Percentiles rank a stretch among this genome's conserved stretches.
Conservation (phyloP, 2,113 vertebrate genomes). For the Python bivittatus region DNA sequence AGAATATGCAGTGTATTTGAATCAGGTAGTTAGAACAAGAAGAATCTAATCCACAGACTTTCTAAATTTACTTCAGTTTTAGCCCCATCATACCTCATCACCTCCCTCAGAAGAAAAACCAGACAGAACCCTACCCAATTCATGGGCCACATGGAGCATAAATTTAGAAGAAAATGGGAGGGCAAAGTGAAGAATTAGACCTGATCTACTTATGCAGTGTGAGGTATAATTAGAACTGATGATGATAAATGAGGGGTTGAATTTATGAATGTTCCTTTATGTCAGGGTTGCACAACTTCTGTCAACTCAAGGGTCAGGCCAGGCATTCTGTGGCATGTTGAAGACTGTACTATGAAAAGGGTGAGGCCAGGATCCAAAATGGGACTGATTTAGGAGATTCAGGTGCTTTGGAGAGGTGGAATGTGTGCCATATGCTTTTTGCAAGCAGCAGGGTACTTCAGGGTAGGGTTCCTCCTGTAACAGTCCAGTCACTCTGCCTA, state of each 20-base stretch:
- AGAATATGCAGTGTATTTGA: background rate
- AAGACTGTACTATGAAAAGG: background rate
- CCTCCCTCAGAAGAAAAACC: background rate
- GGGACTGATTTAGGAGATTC: background rate
- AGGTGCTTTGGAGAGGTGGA: background rate
- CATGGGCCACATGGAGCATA: background rate
- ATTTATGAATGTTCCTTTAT: background rate
- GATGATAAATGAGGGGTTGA: background rate
- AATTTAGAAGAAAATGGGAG: background rate
- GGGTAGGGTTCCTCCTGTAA: background rate
- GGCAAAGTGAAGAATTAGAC: background rate
- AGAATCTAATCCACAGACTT: background rate
- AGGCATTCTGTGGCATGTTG: background rate
- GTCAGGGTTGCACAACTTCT: background rate
- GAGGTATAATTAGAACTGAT: background rate
- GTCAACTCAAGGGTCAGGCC: background rate
- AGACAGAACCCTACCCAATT: background rate
- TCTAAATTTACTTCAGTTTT: background rate
- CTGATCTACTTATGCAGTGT: background rate
- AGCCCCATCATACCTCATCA: background rate
- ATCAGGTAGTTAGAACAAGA: background rate
- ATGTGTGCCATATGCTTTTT: background rate
- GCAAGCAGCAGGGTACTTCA: background rate
- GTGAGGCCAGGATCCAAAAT: background rate
- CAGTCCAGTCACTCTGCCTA: background rate